phyloP scores from a whole-genome alignment of 2,797 vertebrate genomes.

The Dermochelys coriacea region DNA sequence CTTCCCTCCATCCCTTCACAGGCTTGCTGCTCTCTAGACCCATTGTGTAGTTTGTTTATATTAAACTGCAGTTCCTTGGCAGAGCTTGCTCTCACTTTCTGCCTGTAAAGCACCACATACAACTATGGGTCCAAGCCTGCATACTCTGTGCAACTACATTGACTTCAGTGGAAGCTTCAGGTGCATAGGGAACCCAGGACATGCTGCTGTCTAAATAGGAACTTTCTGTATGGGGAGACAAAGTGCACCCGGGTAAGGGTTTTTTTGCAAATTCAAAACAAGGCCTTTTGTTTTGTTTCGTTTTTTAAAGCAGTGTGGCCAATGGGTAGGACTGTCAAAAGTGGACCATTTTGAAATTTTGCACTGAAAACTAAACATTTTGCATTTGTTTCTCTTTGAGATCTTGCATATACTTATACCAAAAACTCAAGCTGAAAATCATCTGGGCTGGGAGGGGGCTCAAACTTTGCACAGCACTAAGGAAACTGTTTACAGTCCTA shows the following conservation, averaged over 20 bases:
- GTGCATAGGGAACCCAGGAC: fast-evolving
- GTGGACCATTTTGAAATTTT: neutral
- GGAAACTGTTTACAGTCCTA: neutral
- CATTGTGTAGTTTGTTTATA: neutral
- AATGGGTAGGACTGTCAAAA: neutral
- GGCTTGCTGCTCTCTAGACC: neutral
- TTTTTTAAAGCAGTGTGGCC: neutral
- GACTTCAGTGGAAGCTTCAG: neutral
- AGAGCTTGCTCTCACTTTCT: neutral
- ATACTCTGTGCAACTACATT: neutral
- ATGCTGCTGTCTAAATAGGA: neutral
- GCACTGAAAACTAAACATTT: neutral
- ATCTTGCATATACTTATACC: fast-evolving
- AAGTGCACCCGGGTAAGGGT: neutral
- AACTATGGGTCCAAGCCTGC: neutral
- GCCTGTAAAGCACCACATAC: neutral
- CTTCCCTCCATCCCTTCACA: neutral
- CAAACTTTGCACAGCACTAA: neutral
- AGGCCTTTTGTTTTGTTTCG: neutral
- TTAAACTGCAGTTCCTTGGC: neutral
- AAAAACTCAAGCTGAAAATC: neutral
- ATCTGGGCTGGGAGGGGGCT: neutral
- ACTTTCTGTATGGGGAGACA: neutral
- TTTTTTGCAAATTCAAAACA: neutral
- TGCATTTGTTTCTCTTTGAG: neutral